phyloP scores from a whole-genome alignment of 1,140 invertebrate species.

The Cherax quadricarinatus region DNA sequence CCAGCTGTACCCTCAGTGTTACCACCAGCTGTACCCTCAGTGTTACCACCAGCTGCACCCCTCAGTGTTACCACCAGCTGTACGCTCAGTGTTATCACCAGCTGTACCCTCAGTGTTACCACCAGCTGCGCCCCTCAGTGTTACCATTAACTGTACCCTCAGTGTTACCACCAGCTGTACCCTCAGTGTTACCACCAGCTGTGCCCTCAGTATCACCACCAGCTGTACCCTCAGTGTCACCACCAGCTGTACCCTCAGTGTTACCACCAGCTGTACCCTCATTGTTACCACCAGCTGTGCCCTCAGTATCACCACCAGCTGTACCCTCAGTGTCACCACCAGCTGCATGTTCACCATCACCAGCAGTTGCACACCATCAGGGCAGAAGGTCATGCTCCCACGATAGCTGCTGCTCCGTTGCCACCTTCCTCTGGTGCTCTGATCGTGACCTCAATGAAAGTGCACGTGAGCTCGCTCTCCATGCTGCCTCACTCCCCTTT shows the following conservation, averaged over 20 bases:
- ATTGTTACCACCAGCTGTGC: neutral
- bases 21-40: no score
- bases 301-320: neutral
- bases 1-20: no score
- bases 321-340: neutral
- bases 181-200: neutral
- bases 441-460: neutral
- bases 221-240: neutral
- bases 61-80: no score
- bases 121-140: no score
- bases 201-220: no score
- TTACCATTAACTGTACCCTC: no score
- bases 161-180: neutral
- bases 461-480: neutral
- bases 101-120: no score
- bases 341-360: neutral
- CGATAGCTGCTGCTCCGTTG: neutral
- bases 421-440: neutral
- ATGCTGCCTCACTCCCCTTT: neutral
- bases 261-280: neutral
- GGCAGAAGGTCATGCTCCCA: conserved; percentile 3
- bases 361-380: neutral
- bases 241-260: neutral
- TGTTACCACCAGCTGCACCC: no score
- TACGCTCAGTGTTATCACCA: no score